Percentiles rank a stretch among this genome's conserved stretches.
These are phyloP conservation scores for Glareola pratincola DNA, from an alignment of 2,113 vertebrate species.

Conservation along the genomic window DNA sequence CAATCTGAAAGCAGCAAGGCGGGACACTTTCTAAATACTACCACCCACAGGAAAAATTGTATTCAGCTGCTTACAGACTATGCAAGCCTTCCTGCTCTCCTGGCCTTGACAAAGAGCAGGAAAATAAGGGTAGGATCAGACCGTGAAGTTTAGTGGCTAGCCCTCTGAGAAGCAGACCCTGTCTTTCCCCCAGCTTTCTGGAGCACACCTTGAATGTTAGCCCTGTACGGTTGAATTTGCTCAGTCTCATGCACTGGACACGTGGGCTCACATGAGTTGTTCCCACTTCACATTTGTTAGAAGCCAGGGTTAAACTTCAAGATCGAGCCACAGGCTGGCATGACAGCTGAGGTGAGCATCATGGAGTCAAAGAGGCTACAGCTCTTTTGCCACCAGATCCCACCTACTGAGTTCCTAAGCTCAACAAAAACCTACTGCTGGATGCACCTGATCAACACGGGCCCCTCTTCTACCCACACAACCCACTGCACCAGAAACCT, in stretches of 20 bases:
- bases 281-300: neutral
- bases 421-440: neutral
- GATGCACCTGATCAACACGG: neutral
- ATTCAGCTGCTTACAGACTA: neutral
- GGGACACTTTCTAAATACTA: conserved; percentile 24
- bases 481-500: neutral
- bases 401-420: neutral
- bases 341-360: neutral
- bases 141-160: neutral
- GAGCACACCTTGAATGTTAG: neutral
- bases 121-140: neutral
- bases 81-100: neutral
- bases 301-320: neutral
- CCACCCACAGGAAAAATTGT: conserved; percentile 46
- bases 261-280: accelerated
- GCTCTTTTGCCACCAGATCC: neutral
- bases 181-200: neutral
- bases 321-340: neutral
- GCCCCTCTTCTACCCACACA: neutral
- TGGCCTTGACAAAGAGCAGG: neutral
- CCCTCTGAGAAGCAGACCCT: neutral
- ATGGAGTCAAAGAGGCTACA: neutral
- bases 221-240: neutral
- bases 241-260: neutral
- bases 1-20: conserved; percentile 19